Base-by-base conservation (phyloP, 2,113 vertebrate genomes). In the Axis porcinus region DNA sequence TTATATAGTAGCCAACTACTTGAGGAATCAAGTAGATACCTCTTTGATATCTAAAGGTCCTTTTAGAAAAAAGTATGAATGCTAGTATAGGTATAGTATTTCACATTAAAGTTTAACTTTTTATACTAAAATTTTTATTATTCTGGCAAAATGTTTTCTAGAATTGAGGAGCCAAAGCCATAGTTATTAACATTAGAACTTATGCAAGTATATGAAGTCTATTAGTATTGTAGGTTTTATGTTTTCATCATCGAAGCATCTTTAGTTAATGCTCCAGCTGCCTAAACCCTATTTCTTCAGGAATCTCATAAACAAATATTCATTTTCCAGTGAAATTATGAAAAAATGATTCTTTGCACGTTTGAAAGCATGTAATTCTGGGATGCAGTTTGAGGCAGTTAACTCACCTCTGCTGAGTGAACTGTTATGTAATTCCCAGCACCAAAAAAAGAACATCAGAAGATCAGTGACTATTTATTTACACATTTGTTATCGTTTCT, bases 381-480 rank as follows among this genome's bases (percentile, higher is more conserved):
- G 76, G 81, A 7, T 76, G 27, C 0, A 40, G 82, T 92, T 85
- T 78, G 45, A 58, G 13, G 45, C 40, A 84, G 67, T 36, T 30
- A 9, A 50, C 54, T 95, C 62, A 47, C 33, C 83, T 96, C 83
- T 55, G 85, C 50, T 86, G 79, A 50, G 0, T 6, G 70, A 96
- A 97, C 98, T 94, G n/a, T 97, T 88, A 86, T 47, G 23, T 60
- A 98, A 98, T 98, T 98, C 95, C 97, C 97, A 98, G 94, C 98
- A 96, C 97, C 64, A 54, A 81, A 96, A 98, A 98, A 98, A 97
- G 97, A 98, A 1, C 98, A 97, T 97, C 97, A 98, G 98, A 98
- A 98, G 98, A 99, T 98, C 97, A 78, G 98, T 98, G 98, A 98
- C 98, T 98, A 98, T 98, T 99, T 99, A 98, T 98, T 98, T 99